Evolutionary conservation across 2,113 vertebrate species (phyloP).

Genomic region (Mobula hypostoma): DNA sequence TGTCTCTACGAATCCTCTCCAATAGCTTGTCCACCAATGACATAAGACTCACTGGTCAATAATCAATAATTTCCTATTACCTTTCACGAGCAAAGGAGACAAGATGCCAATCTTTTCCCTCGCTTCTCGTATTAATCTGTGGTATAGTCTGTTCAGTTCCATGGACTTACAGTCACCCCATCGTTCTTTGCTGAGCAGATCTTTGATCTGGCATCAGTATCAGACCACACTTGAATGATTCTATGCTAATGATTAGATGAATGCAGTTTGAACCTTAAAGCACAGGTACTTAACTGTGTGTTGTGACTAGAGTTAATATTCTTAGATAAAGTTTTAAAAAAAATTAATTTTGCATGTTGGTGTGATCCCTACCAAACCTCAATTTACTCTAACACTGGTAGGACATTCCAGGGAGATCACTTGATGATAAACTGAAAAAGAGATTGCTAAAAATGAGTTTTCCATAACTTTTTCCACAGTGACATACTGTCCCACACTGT

Average conservation of each 20-base stretch:
- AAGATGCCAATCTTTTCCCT: too few relatives aligned
- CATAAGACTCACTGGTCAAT: too few relatives aligned
- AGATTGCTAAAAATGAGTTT: background rate
- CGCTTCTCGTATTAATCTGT: too few relatives aligned
- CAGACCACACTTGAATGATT: background rate
- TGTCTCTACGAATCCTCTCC: too few relatives aligned
- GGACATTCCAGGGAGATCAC: background rate
- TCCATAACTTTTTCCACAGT: background rate
- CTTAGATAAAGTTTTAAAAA: background rate
- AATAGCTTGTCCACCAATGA: too few relatives aligned
- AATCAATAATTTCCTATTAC: too few relatives aligned
- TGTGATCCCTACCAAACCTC: background rate
- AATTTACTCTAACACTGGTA: background rate
- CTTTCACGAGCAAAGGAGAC: too few relatives aligned
- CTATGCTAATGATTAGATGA: background rate
- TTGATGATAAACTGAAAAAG: background rate
- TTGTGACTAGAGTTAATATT: background rate
- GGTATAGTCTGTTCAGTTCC: too few relatives aligned
- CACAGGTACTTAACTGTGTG: constrained; percentile 13
- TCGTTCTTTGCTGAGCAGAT: constrained; percentile 9
- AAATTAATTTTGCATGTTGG: background rate
- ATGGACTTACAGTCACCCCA: background rate
- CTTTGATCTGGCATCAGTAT: constrained; percentile 1
- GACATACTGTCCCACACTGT: background rate
- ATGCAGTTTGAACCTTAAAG: background rate